Evolutionary conservation across 2,888 invertebrate species (phyloP).

Genomic region (Tortrix viridana): DNA sequence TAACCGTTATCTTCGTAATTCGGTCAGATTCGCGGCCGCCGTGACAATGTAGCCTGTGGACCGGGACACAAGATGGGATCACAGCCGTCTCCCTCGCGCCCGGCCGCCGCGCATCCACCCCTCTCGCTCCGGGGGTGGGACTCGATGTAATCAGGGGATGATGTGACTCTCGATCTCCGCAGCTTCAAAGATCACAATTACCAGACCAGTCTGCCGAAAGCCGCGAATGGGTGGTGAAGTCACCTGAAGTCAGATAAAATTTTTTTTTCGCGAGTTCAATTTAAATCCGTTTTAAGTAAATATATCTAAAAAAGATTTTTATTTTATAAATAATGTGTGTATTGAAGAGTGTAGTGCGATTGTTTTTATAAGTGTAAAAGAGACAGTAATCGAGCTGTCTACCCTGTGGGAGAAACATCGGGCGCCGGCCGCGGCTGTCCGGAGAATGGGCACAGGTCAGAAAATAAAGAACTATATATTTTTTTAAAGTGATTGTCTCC

Average conservation of each 20-base stretch:
- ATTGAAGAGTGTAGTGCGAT: slow-evolving; percentile 43
- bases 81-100: slow-evolving; percentile 67
- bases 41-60: slow-evolving; percentile 84
- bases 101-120: slow-evolving; percentile 40
- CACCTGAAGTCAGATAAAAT: slow-evolving; percentile 49
- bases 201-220: slow-evolving; percentile 83
- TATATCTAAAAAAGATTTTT: slow-evolving; percentile 45
- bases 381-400: slow-evolving; percentile 72
- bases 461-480: background rate
- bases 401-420: slow-evolving; percentile 86
- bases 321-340: slow-evolving; percentile 29
- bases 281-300: slow-evolving; percentile 8
- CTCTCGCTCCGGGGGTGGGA: slow-evolving; percentile 78
- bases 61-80: slow-evolving; percentile 86
- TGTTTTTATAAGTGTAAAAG: slow-evolving; percentile 42
- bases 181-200: slow-evolving; percentile 84
- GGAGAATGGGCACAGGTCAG: slow-evolving; percentile 90
- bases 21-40: slow-evolving; percentile 70
- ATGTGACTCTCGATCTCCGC: slow-evolving; percentile 83
- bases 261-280: slow-evolving; percentile 1
- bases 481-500: no score
- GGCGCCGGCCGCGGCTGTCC: slow-evolving; percentile 83
- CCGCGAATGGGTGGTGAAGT: slow-evolving; percentile 77
- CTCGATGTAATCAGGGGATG: slow-evolving; percentile 84
- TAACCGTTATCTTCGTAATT: slow-evolving; percentile 55